Evolutionary conservation across 1,140 invertebrate genomes (phyloP), one percentile per base, ranked within the genome.

Genomic region (Tachypleus tridentatus): DNA sequence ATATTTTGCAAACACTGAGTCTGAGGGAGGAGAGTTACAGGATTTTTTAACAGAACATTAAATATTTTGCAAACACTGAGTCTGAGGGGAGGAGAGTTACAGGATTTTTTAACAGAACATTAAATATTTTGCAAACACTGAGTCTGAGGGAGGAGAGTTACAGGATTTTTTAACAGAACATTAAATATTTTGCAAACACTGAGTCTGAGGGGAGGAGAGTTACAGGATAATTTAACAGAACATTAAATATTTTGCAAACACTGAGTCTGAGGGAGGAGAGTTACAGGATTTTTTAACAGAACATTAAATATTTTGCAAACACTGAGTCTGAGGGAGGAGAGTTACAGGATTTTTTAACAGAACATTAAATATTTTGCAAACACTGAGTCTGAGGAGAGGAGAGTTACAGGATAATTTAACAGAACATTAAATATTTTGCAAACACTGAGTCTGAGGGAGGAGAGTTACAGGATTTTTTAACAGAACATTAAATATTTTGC

Each of bases 41-140:
- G 53, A 2, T 8, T 54, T 54, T 54, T 8, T n/a, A 9, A 54
- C 53, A 54, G 53, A 9, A 54, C 8, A n/a, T 54, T 54, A 54
- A n/a, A 54, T 29, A 29, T 29, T 29, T 29, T 29, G 29, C 29
- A 29, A 29, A 29, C 29, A 29, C 29, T 29, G 29, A 29, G 29
- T 29, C 29, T 29, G 29, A n/a, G n/a, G n/a, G n/a, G n/a, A n/a
- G n/a, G n/a, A n/a, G n/a, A 62, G 64, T 67, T 29, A 67, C 64
- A 51, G 58, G 47, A 54, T 64, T 4, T 58, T 48, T 48, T 58
- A 4, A 58, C 10, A 58, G 7, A 58, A 47, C 29, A 29, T 29
- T 29, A 61, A 53, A 52, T 61, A 61, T 29, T 52, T 61, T 51
- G 6, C 6, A 10, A 5, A 10, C 1, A 52, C 10, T 52, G 47